Evolutionary conservation across 2,888 invertebrate genomes (phyloP), one percentile per base, ranked within the genome.

Genomic region (Cantharis rufa): DNA sequence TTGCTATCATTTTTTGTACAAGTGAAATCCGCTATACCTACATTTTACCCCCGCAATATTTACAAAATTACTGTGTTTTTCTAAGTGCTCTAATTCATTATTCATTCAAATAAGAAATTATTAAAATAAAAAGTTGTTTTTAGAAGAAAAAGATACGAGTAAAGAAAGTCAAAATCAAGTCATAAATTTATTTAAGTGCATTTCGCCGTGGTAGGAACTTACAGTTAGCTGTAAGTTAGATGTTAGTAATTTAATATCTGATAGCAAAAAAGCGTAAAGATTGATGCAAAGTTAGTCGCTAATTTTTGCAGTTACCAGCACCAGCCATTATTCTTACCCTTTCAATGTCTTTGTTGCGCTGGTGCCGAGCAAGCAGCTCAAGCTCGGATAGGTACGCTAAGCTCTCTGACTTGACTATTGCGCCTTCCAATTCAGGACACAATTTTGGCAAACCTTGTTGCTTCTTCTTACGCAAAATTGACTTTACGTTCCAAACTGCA

Each of bases 331-430:
- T 72, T 86, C 89, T 89, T 90, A 90, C 90, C 89, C 89, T 88
- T 82, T 89, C 89, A 74, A 89, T 87, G 74, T 89, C 87, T 84
- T 89, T 89, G 84, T 88, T 89, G 80, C 89, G 85, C 83, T 89
- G 88, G 82, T 89, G 89, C 81, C 90, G 88, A 81, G 89, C 90
- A 78, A 90, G 84, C 84, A 90, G 86, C 83, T 90, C 90, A 81
- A 87, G 85, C 78, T 90, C 89, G 68, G 89, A 86, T 72, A 90
- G 84, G 82, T 90, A 89, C 48, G 89, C 89, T 82, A 90, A 86
- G 83, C 89, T 89, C 83, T 90, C 90, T 13, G 89, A 89, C 83
- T 89, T 89, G 82, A 89, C 85, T 79, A 89, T 89, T 76, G 89
- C 89, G 76, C 88, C 88, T 83, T 89, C 89, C 80, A 89, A 82